Conservation (phyloP, 2,888 invertebrate genomes). For the Drosophila tripunctata region DNA sequence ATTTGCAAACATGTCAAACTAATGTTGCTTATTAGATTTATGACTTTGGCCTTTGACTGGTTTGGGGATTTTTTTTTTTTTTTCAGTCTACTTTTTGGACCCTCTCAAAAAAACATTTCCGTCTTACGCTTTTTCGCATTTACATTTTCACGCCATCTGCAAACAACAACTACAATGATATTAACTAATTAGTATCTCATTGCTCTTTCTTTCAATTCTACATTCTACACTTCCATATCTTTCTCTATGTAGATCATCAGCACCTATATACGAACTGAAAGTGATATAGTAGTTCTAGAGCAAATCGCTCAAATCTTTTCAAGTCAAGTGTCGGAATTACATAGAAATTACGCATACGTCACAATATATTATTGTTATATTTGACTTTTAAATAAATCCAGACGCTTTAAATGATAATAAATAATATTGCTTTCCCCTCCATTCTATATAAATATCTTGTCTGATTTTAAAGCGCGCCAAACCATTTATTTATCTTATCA, state of each 20-base stretch:
- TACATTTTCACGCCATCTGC: slow-evolving; percentile 53
- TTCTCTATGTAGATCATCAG: slow-evolving; percentile 9
- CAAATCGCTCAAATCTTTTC: slow-evolving; percentile 5
- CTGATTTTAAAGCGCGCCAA: no score
- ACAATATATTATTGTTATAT: not conserved
- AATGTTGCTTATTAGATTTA: slow-evolving; percentile 52
- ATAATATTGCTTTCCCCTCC: not conserved
- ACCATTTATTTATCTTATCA: slow-evolving; percentile 11
- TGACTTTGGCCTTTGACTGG: slow-evolving; percentile 33
- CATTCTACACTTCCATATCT: not conserved
- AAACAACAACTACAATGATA: slow-evolving; percentile 43
- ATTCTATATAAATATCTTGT: not conserved
- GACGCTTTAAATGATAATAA: not conserved
- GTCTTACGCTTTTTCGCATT: slow-evolving; percentile 18
- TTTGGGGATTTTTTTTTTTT: no score
- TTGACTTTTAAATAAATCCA: not conserved
- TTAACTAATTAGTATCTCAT: slow-evolving; percentile 56
- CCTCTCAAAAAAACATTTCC: slow-evolving; percentile 57
- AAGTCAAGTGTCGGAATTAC: not conserved
- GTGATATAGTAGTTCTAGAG: slow-evolving; percentile 20
- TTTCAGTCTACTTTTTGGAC: no score
- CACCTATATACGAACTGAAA: slow-evolving; percentile 17
- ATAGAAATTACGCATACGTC: not conserved
- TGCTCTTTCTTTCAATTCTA: not conserved
- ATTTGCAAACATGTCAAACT: slow-evolving; percentile 56